These are phyloP conservation scores for Drosophila affinis DNA, from an alignment of 2,888 invertebrate species.

Conservation along the genomic window DNA sequence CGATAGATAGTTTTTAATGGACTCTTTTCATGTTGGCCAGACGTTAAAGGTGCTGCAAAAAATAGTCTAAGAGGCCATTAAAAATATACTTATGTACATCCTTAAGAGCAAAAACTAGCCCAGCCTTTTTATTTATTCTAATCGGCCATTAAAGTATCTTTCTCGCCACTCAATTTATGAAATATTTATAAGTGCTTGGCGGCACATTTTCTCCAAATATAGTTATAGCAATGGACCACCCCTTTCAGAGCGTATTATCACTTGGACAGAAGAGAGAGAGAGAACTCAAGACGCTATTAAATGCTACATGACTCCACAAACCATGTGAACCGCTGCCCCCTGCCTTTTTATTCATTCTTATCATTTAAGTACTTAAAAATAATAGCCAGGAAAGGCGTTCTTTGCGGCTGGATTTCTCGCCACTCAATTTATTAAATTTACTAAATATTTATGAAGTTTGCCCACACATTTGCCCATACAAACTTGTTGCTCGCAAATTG, in stretches of 20 bases:
- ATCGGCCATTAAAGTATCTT: neutral
- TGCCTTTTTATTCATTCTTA: conserved; percentile 7
- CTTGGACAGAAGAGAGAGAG: neutral
- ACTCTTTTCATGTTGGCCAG: neutral
- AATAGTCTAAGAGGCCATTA: neutral
- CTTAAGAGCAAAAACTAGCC: neutral
- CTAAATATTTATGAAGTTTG: conserved; percentile 37
- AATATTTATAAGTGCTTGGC: conserved; percentile 33
- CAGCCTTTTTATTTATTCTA: conserved; percentile 12
- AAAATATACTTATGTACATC: neutral
- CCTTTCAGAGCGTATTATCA: conserved; percentile 14
- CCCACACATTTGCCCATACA: conserved; percentile 10
- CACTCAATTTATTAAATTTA: conserved; percentile 43
- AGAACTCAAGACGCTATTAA: conserved; percentile 1
- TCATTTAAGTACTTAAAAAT: conserved; percentile 24
- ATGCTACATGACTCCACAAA: conserved; percentile 1
- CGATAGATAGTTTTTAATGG: conserved; percentile 1
- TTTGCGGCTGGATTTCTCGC: conserved; percentile 31
- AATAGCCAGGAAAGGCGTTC: conserved; percentile 6
- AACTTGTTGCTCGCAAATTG: conserved; percentile 40
- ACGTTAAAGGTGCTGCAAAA: neutral
- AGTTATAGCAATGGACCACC: neutral
- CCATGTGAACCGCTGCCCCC: neutral
- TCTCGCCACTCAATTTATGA: conserved; percentile 40
- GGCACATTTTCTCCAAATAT: conserved; percentile 8